A percentile compares a stretch with the other conserved stretches of the same genome.
These are phyloP conservation scores for Limenitis camilla DNA, from an alignment of 2,888 invertebrate species.

Conservation along the genomic window DNA sequence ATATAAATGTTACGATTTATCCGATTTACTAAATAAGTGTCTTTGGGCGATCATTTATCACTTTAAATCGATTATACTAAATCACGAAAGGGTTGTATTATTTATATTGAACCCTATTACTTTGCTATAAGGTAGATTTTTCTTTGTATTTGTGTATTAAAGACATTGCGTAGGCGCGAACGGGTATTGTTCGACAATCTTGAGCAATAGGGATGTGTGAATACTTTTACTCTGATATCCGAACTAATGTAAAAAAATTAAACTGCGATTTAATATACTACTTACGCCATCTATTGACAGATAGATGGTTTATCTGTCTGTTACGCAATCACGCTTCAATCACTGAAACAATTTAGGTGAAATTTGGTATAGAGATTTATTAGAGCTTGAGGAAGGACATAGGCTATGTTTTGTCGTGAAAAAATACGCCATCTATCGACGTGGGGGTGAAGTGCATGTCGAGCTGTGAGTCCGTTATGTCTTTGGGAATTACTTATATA, in stretches of 20 bases:
- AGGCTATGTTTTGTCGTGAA: too few relatives aligned
- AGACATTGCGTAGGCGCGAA: constrained; percentile 21
- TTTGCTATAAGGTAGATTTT: constrained; percentile 6
- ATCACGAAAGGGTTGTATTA: constrained; percentile 9
- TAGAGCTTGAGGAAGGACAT: too few relatives aligned
- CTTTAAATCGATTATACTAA: constrained; percentile 33
- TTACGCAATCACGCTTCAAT: too few relatives aligned
- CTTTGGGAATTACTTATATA: too few relatives aligned
- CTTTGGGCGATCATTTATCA: constrained; percentile 27
- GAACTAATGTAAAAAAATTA: constrained; percentile 3
- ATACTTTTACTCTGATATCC: constrained; percentile 4
- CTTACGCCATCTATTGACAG: too few relatives aligned
- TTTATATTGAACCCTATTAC: constrained; percentile 4
- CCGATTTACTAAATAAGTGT: constrained; percentile 13
- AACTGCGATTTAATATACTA: not conserved
- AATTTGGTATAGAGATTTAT: too few relatives aligned
- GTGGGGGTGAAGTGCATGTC: too few relatives aligned
- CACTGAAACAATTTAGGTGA: too few relatives aligned
- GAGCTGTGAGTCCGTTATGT: too few relatives aligned
- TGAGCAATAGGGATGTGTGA: constrained; percentile 20
- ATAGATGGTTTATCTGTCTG: too few relatives aligned
- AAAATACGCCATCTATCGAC: too few relatives aligned
- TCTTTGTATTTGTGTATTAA: not conserved
- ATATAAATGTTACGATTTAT: constrained; percentile 13
- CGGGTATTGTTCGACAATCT: constrained; percentile 24